Conservation (phyloP, 2,113 vertebrate genomes). For the Onychorhynchus coronatus region DNA sequence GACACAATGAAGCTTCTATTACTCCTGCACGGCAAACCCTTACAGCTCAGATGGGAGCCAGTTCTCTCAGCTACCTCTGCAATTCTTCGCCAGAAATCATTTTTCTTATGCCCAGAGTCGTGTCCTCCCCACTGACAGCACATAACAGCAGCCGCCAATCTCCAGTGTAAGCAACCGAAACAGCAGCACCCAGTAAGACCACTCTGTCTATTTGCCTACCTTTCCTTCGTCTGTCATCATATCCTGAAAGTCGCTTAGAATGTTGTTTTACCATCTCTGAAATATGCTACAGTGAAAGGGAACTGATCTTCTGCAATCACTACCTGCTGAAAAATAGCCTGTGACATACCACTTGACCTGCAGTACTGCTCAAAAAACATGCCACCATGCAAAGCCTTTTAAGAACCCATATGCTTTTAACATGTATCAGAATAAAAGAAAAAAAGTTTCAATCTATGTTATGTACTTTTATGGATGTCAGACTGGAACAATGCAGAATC, state of each 20-base stretch:
- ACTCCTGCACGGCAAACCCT: background rate
- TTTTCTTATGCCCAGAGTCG: background rate
- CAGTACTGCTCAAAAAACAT: background rate
- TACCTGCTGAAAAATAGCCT: background rate
- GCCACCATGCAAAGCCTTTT: background rate
- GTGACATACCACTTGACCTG: background rate
- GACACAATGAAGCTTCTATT: background rate
- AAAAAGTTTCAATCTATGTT: background rate
- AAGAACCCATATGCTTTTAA: background rate
- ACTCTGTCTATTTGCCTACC: fast-evolving
- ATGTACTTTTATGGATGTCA: background rate
- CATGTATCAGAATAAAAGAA: background rate
- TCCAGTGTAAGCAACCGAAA: background rate
- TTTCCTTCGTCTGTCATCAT: background rate
- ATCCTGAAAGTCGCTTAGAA: background rate
- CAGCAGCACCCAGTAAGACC: background rate
- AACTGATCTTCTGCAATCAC: background rate
- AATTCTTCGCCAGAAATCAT: background rate
- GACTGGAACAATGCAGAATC: background rate
- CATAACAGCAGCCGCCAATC: background rate
- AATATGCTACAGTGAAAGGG: background rate
- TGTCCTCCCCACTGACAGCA: background rate
- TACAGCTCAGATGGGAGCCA: background rate
- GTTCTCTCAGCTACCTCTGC: background rate
- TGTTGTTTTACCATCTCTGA: background rate